Conservation (phyloP, 2,888 invertebrate genomes). For the Allacma fusca region DNA sequence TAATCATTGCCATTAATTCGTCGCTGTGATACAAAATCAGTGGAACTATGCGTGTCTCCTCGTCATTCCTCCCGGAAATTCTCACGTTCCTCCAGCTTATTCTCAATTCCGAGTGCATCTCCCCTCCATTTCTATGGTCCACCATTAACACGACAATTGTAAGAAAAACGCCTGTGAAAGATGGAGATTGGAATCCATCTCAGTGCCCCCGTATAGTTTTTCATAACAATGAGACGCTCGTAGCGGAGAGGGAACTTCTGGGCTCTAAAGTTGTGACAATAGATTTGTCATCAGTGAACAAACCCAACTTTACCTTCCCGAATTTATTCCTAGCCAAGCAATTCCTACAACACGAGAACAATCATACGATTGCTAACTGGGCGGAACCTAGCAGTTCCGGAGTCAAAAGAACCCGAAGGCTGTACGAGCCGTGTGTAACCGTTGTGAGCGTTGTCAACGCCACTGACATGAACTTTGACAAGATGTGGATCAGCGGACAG, state of each 20-base stretch:
- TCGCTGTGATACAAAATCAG: too few relatives aligned
- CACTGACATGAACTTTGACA: conserved; percentile 13
- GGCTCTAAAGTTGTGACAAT: conserved; percentile 5
- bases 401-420: neutral
- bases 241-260: conserved; percentile 26
- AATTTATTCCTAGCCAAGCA: neutral
- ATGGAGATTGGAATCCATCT: conserved; percentile 32
- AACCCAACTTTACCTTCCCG: conserved; percentile 21
- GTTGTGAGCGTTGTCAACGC: conserved; percentile 54
- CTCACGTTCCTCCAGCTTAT: neutral
- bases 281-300: neutral
- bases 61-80: neutral
- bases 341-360: conserved; percentile 18
- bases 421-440: conserved; percentile 51
- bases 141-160: conserved; percentile 51
- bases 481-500: conserved; percentile 41
- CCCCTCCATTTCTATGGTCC: conserved; percentile 49
- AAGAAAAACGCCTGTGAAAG: conserved; percentile 43
- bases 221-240: conserved; percentile 45
- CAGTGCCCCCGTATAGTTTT: conserved; percentile 50
- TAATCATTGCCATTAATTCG: too few relatives aligned
- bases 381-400: neutral
- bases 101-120: neutral
- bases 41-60: neutral
- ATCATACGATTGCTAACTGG: neutral